Percentiles rank a stretch among this genome's conserved stretches.
These are phyloP conservation scores for Epinephelus awoara DNA, from an alignment of 2,797 vertebrate genomes.

Conservation along the genomic window DNA sequence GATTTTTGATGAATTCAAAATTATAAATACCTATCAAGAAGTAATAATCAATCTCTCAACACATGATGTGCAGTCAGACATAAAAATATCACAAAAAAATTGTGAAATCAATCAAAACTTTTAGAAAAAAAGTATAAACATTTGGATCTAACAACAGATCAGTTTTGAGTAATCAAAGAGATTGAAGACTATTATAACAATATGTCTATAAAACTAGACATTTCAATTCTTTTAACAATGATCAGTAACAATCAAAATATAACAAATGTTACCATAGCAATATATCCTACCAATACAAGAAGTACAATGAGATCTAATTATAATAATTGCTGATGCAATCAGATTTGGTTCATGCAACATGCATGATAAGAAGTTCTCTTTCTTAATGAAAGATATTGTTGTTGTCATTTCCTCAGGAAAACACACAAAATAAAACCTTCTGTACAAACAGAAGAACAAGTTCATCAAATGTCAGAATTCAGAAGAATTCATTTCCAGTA, in stretches of 20 bases:
- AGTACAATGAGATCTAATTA: no score
- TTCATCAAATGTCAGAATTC: background rate
- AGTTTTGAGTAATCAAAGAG: background rate
- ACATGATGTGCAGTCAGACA: background rate
- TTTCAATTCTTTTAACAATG: no score
- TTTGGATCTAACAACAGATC: constrained; percentile 24
- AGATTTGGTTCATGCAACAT: constrained; percentile 34
- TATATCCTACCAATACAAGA: no score
- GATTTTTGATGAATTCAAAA: background rate
- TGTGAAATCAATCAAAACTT: constrained; percentile 11
- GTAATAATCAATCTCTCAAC: background rate
- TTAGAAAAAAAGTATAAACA: constrained; percentile 4
- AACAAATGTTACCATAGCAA: background rate
- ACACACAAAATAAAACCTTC: background rate
- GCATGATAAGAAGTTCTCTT: constrained; percentile 58
- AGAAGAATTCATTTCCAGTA: background rate
- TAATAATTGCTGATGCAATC: constrained; percentile 9
- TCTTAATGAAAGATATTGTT: constrained; percentile 72
- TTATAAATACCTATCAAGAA: background rate
- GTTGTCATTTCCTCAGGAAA: constrained; percentile 78
- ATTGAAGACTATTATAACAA: background rate
- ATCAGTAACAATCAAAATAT: constrained; percentile 1
- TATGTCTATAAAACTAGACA: no score
- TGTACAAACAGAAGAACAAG: constrained; percentile 10
- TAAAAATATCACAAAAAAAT: constrained; percentile 7